Evolutionary conservation across 2,797 vertebrate species (phyloP).

Genomic region (Masticophis lateralis): DNA sequence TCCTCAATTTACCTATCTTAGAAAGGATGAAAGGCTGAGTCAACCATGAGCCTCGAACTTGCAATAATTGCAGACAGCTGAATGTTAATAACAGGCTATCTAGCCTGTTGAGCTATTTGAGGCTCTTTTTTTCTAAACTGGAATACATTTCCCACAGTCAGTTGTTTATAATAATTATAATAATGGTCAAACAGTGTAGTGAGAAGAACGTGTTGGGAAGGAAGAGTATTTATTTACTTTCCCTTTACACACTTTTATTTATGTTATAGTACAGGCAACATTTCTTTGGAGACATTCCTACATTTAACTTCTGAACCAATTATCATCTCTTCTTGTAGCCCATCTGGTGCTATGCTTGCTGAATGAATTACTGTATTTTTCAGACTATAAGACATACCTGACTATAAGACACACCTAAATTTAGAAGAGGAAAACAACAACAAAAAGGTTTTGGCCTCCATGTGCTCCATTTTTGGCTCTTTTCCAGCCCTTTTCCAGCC

Average conservation of each 20-base stretch:
- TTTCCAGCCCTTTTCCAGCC: too few species aligned
- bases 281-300: neutral
- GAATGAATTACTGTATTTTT: neutral
- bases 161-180: neutral
- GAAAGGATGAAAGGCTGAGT: too few species aligned
- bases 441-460: too few species aligned
- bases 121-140: neutral
- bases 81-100: too few species aligned
- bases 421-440: too few species aligned
- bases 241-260: neutral
- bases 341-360: neutral
- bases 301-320: neutral
- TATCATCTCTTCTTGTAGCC: neutral
- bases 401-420: too few species aligned
- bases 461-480: too few species aligned
- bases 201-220: neutral
- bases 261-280: neutral
- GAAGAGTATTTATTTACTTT: neutral
- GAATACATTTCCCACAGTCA: neutral
- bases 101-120: too few species aligned
- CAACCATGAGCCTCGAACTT: too few species aligned
- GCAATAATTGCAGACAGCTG: too few species aligned
- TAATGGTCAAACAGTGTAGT: neutral
- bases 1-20: too few species aligned
- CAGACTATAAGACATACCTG: too few species aligned